Percentiles rank a stretch among this genome's conserved stretches.
These are phyloP conservation scores for Leptinotarsa defecta DNA, from an alignment of 1,140 invertebrate genomes.

Conservation along the genomic window DNA sequence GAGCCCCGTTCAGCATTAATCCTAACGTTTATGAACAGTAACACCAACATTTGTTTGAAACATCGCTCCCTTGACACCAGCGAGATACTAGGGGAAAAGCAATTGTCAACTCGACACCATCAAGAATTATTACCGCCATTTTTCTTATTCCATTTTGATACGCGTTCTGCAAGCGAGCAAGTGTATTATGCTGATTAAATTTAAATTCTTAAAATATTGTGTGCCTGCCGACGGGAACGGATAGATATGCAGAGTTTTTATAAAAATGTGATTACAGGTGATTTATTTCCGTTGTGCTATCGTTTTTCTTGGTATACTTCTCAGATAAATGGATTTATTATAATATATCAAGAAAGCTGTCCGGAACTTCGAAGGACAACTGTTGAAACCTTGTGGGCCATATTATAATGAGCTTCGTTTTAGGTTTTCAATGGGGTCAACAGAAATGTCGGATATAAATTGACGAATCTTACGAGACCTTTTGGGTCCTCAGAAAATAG, in stretches of 20 bases:
- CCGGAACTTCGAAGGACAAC: too few relatives aligned
- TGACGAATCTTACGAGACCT: too few relatives aligned
- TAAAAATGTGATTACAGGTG: conserved; percentile 35
- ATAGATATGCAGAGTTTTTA: conserved; percentile 34
- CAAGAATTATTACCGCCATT: conserved; percentile 48
- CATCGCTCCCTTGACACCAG: conserved; percentile 43
- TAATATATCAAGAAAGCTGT: too few relatives aligned
- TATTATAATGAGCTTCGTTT: too few relatives aligned
- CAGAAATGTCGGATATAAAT: too few relatives aligned
- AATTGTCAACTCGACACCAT: conserved; percentile 51
- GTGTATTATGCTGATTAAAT: conserved; percentile 47
- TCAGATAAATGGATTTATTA: too few relatives aligned
- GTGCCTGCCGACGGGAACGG: conserved; percentile 9
- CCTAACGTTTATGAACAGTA: conserved; percentile 19
- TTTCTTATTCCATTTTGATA: conserved; percentile 49
- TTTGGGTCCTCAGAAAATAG: too few relatives aligned
- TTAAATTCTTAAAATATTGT: conserved; percentile 33
- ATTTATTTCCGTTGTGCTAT: neutral
- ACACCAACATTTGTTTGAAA: conserved; percentile 37
- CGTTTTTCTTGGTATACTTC: too few relatives aligned
- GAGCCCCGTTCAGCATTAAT: conserved; percentile 7
- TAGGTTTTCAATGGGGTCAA: too few relatives aligned
- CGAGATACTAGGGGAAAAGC: conserved; percentile 43
- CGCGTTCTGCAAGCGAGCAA: conserved; percentile 36
- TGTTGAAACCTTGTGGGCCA: too few relatives aligned